phyloP scores from a whole-genome alignment of 2,888 invertebrate genomes.

The Protophormia terraenovae region DNA sequence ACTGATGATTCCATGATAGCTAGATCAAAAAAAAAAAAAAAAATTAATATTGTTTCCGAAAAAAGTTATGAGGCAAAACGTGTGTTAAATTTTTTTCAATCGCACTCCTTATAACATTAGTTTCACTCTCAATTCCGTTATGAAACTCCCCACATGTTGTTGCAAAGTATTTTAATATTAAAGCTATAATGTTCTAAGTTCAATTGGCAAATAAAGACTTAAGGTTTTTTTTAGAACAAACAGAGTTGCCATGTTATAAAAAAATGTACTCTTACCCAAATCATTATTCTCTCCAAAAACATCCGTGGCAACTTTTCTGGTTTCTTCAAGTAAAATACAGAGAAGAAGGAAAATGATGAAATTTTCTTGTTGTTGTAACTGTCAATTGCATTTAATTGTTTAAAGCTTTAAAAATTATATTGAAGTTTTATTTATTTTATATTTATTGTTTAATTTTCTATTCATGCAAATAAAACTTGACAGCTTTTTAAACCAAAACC shows the following conservation, averaged over 20 bases:
- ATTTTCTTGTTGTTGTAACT: conserved; percentile 16
- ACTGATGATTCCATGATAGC: too few relatives aligned
- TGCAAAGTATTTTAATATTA: too few relatives aligned
- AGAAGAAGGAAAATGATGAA: background rate
- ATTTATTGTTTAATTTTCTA: background rate
- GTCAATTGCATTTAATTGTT: conserved; percentile 56
- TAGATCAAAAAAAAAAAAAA: too few relatives aligned
- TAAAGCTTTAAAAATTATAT: background rate
- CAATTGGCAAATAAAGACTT: background rate
- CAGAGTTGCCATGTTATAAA: background rate
- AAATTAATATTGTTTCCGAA: too few relatives aligned
- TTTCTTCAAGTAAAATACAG: background rate
- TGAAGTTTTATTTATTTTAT: background rate
- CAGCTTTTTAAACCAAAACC: conserved; percentile 42
- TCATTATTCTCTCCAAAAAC: too few relatives aligned
- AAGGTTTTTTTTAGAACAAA: background rate
- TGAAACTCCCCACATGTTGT: too few relatives aligned
- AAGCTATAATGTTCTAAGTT: background rate
- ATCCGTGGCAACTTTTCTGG: background rate
- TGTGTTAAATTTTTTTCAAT: too few relatives aligned
- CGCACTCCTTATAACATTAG: too few relatives aligned
- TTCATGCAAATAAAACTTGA: conserved; percentile 59
- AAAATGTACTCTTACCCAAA: too few relatives aligned
- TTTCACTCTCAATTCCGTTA: too few relatives aligned
- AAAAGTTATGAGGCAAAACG: too few relatives aligned